Evolutionary conservation across 2,888 invertebrate genomes (phyloP).

Genomic region (Cerastis leucographa): DNA sequence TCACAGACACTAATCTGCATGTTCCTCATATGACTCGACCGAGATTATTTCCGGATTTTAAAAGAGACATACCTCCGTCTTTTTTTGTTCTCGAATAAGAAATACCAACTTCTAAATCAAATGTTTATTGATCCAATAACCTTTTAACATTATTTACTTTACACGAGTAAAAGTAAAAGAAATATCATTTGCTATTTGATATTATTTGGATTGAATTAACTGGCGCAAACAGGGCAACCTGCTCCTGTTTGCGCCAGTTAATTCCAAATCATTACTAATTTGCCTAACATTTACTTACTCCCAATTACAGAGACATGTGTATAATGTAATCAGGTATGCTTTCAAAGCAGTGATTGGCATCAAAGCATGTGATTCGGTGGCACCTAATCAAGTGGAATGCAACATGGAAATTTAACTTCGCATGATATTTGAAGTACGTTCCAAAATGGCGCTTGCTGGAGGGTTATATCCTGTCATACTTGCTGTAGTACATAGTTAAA

Average conservation of each 20-base stretch:
- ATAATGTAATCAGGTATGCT: slow-evolving; percentile 11
- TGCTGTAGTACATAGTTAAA: neutral
- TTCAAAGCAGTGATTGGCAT: slow-evolving; percentile 43
- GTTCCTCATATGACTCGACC: neutral
- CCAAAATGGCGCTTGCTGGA: neutral
- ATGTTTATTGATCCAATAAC: neutral
- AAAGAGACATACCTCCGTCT: neutral
- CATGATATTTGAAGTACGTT: slow-evolving; percentile 17
- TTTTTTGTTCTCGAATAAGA: neutral
- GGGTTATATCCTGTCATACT: slow-evolving; percentile 4
- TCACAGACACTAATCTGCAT: no score
- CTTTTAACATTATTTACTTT: neutral
- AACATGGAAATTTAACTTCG: neutral
- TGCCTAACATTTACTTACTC: slow-evolving; percentile 1
- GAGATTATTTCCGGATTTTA: neutral
- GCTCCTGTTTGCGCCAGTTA: neutral
- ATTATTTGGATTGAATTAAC: neutral
- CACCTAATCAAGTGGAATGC: slow-evolving; percentile 40
- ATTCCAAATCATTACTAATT: neutral
- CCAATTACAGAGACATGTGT: slow-evolving; percentile 7
- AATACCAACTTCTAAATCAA: neutral
- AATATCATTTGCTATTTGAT: neutral
- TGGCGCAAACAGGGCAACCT: no score
- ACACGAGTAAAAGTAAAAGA: neutral
- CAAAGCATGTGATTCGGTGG: slow-evolving; percentile 25